Percentiles rank a stretch among this genome's conserved stretches.
These are phyloP conservation scores for Morpho achilles DNA, from an alignment of 2,888 invertebrate genomes.

Conservation along the genomic window DNA sequence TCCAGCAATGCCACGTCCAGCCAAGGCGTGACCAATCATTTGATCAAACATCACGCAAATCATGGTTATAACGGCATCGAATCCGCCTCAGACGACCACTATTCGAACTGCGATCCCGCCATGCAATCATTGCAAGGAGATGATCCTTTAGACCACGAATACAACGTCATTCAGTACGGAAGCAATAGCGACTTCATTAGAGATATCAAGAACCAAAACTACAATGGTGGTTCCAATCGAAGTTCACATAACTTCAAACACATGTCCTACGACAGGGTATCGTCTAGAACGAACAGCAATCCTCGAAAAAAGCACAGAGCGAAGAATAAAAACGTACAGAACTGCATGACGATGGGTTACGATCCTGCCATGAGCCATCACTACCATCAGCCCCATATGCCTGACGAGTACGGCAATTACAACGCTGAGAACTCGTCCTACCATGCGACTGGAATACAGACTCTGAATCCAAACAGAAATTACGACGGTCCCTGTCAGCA, in stretches of 20 bases:
- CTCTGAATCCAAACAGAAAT: slow-evolving; percentile 73
- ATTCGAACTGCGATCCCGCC: slow-evolving; percentile 74
- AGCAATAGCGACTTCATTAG: slow-evolving; percentile 72
- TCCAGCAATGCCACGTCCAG: slow-evolving; percentile 75
- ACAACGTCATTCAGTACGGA: slow-evolving; percentile 75
- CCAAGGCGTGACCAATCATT: slow-evolving; percentile 72
- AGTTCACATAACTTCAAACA: slow-evolving; percentile 76
- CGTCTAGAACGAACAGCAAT: slow-evolving; percentile 74
- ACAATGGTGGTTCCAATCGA: slow-evolving; percentile 70
- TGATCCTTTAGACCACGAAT: slow-evolving; percentile 73
- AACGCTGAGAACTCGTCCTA: slow-evolving; percentile 73
- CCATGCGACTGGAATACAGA: slow-evolving; percentile 73
- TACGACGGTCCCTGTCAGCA: slow-evolving; percentile 64
- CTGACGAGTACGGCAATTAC: slow-evolving; percentile 70
- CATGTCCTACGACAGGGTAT: slow-evolving; percentile 72
- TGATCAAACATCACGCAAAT: slow-evolving; percentile 72
- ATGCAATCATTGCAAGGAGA: slow-evolving; percentile 72
- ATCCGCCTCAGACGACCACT: slow-evolving; percentile 73
- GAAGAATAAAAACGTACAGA: slow-evolving; percentile 75
- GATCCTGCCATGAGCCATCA: slow-evolving; percentile 72
- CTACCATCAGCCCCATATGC: slow-evolving; percentile 75
- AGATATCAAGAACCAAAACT: slow-evolving; percentile 77
- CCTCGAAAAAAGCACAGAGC: slow-evolving; percentile 72
- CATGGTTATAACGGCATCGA: slow-evolving; percentile 71
- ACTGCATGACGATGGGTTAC: slow-evolving; percentile 80